Percentiles rank a stretch among this genome's conserved stretches.
phyloP scores from a whole-genome alignment of 1,140 invertebrate species.

The Cyclargus thomasi region DNA sequence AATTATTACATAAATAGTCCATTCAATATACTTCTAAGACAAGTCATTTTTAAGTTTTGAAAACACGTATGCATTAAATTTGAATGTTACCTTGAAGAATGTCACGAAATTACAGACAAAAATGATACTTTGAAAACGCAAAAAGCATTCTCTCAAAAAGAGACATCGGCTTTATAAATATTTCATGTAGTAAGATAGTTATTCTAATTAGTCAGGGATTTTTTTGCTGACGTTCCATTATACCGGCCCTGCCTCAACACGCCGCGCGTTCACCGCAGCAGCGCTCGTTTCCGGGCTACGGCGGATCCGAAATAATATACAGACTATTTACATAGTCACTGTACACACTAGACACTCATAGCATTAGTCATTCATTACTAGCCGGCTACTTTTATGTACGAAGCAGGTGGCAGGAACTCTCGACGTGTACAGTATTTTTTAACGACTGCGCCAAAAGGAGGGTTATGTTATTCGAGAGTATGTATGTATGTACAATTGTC shows the following conservation, averaged over 20 bases:
- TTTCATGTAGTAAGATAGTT: no score
- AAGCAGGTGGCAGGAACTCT: not conserved
- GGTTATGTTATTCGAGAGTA: no score
- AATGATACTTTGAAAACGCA: not conserved
- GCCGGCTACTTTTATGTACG: not conserved
- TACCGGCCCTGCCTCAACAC: slow-evolving; percentile 63
- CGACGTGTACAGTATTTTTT: not conserved
- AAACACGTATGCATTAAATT: no score
- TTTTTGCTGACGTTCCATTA: slow-evolving; percentile 38
- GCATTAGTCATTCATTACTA: slow-evolving; percentile 7
- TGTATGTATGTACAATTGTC: no score
- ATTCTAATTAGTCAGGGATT: not conserved
- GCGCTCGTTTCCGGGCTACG: slow-evolving; percentile 41
- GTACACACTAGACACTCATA: not conserved
- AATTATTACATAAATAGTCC: not conserved
- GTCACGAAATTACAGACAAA: not conserved
- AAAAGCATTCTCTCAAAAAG: no score
- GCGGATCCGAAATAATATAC: slow-evolving; percentile 27
- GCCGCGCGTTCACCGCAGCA: slow-evolving; percentile 41
- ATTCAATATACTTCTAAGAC: not conserved
- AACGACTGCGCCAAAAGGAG: no score
- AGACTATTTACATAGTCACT: slow-evolving; percentile 19
- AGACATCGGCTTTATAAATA: no score
- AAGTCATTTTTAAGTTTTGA: no score
- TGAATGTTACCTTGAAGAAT: no score